These are phyloP conservation scores for Leptinotarsa peninsularis DNA, from an alignment of 2,888 invertebrate genomes.

Conservation along the genomic window DNA sequence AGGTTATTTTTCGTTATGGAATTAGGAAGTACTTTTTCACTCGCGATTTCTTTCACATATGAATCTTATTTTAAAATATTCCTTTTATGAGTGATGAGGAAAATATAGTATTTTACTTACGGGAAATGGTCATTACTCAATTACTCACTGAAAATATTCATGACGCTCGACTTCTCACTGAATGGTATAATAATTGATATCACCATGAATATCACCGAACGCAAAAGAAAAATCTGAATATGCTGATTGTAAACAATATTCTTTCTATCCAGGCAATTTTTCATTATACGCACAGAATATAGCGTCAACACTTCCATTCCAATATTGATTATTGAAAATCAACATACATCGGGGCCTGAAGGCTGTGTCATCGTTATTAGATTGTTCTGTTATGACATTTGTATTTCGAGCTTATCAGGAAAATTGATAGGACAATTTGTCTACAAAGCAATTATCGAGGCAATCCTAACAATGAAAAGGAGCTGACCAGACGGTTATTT, in stretches of 20 bases:
- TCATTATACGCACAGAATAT: constrained; percentile 25
- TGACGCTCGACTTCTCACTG: too few relatives aligned
- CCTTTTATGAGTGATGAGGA: too few relatives aligned
- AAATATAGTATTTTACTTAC: too few relatives aligned
- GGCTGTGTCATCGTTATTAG: constrained; percentile 30
- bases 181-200: too few relatives aligned
- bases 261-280: constrained; percentile 10
- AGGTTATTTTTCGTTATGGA: too few relatives aligned
- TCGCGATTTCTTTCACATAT: too few relatives aligned
- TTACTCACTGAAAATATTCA: too few relatives aligned
- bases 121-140: too few relatives aligned
- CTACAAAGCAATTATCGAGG: not conserved
- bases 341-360: constrained; percentile 19
- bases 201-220: too few relatives aligned
- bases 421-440: constrained; percentile 6
- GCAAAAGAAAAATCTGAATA: not conserved
- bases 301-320: constrained; percentile 22
- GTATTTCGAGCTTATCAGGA: constrained; percentile 13
- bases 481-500: not conserved
- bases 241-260: not conserved
- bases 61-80: too few relatives aligned
- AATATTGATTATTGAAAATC: constrained; percentile 28
- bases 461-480: too few relatives aligned
- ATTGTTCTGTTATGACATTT: constrained; percentile 24
- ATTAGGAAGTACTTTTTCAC: too few relatives aligned